phyloP scores from a whole-genome alignment of 53 echinoderm and acorn worm species.

The Zoroaster sp. region DNA sequence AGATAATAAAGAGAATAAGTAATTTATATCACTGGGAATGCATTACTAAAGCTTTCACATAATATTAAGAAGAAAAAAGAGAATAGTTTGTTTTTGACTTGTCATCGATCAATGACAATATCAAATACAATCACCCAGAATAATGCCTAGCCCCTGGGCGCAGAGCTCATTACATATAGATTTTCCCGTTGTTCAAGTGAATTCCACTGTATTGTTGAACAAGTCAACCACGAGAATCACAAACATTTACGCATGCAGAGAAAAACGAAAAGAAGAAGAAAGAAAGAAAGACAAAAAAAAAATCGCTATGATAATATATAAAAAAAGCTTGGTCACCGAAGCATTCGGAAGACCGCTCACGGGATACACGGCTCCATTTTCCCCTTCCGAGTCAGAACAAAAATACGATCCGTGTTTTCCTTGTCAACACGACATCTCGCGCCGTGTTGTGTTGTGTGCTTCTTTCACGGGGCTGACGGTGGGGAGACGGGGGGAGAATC shows the following conservation, averaged over 20 bases:
- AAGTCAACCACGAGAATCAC: background rate
- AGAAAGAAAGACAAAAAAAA: background rate
- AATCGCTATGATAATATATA: background rate
- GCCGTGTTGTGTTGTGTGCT: background rate
- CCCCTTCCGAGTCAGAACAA: background rate
- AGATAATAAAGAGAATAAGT: background rate
- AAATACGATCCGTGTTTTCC: slow-evolving; percentile 15
- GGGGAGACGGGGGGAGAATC: background rate
- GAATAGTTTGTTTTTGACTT: no score
- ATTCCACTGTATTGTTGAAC: background rate
- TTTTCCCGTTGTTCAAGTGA: background rate
- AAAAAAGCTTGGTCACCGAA: background rate
- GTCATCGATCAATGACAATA: background rate
- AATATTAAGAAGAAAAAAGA: no score
- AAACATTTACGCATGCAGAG: background rate
- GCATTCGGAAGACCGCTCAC: background rate
- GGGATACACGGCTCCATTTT: slow-evolving; percentile 36
- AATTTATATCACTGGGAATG: no score
- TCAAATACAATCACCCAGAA: background rate
- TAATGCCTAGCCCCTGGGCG: background rate
- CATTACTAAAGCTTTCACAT: no score
- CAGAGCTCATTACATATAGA: background rate
- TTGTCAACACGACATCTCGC: slow-evolving; percentile 17
- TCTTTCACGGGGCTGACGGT: background rate
- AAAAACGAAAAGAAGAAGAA: background rate